Evolutionary conservation across 64 coral and sea anemone genomes (phyloP).

Genomic region (Stichodactyla helianthus): DNA sequence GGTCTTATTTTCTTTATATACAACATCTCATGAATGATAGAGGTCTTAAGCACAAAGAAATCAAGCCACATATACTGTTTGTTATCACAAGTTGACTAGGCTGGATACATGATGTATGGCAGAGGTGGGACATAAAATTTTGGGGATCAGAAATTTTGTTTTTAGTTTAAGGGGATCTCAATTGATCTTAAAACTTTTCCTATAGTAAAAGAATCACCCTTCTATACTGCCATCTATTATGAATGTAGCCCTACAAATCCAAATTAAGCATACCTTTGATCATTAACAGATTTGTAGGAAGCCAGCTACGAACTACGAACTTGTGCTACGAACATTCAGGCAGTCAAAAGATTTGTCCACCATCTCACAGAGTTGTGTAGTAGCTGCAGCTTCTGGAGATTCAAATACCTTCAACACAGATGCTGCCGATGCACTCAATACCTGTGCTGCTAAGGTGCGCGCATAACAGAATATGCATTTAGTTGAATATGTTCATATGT

Average conservation of each 20-base stretch:
- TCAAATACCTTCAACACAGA: constrained; percentile 33
- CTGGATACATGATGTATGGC: background rate
- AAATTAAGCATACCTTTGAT: constrained; percentile 7
- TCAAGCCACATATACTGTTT: too few relatives aligned
- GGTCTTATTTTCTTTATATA: too few relatives aligned
- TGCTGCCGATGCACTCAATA: constrained; percentile 42
- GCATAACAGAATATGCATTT: constrained; percentile 33
- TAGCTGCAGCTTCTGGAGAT: constrained; percentile 22
- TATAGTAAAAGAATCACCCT: background rate
- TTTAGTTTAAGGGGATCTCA: background rate
- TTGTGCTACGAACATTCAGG: constrained; percentile 26
- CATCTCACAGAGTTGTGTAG: constrained; percentile 40
- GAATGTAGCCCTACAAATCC: background rate
- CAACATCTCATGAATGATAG: too few relatives aligned
- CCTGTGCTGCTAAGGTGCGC: constrained; percentile 29
- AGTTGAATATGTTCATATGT: constrained; percentile 46
- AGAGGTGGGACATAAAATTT: background rate
- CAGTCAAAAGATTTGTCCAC: background rate
- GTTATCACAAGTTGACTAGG: background rate
- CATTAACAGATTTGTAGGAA: constrained; percentile 2
- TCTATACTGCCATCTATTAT: background rate
- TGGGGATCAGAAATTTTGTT: background rate
- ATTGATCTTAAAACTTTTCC: background rate
- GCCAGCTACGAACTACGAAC: too few relatives aligned
- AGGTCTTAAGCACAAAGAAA: too few relatives aligned